Evolutionary conservation across 2,797 vertebrate species (phyloP).

Genomic region (Apogon hyalosoma): DNA sequence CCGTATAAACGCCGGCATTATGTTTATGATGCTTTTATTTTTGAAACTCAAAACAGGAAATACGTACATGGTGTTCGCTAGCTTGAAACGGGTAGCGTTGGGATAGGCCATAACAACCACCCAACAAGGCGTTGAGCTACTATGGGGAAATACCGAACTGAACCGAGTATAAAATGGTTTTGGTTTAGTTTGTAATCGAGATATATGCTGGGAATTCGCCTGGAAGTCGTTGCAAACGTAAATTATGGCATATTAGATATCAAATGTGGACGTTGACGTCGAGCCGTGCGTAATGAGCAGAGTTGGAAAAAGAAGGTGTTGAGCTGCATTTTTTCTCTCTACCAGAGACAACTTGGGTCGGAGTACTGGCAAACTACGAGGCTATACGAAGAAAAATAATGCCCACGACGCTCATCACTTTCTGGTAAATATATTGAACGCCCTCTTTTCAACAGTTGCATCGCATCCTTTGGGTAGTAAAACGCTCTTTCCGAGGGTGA

Average conservation of each 20-base stretch:
- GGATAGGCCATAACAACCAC: conserved; percentile 83
- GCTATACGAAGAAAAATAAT: conserved; percentile 42
- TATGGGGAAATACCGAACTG: conserved; percentile 74
- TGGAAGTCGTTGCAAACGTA: conserved; percentile 72
- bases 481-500: conserved; percentile 54
- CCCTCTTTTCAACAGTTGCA: conserved; percentile 68
- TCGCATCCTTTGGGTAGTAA: conserved; percentile 43
- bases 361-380: conserved; percentile 64
- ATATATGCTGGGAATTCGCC: conserved; percentile 31
- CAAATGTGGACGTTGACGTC: conserved; percentile 72
- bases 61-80: neutral
- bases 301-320: conserved; percentile 85
- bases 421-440: conserved; percentile 60
- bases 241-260: conserved; percentile 22
- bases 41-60: conserved; percentile 49
- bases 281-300: conserved; percentile 80
- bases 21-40: conserved; percentile 37
- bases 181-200: conserved; percentile 53
- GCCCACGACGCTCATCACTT: conserved; percentile 34
- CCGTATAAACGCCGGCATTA: neutral
- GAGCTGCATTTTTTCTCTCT: conserved; percentile 78
- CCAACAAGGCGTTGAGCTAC: conserved; percentile 79
- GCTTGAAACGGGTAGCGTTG: conserved; percentile 47
- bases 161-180: conserved; percentile 61
- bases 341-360: conserved; percentile 80